These are phyloP conservation scores for Merops nubicus DNA, from an alignment of 2,113 vertebrate species.

Conservation along the genomic window DNA sequence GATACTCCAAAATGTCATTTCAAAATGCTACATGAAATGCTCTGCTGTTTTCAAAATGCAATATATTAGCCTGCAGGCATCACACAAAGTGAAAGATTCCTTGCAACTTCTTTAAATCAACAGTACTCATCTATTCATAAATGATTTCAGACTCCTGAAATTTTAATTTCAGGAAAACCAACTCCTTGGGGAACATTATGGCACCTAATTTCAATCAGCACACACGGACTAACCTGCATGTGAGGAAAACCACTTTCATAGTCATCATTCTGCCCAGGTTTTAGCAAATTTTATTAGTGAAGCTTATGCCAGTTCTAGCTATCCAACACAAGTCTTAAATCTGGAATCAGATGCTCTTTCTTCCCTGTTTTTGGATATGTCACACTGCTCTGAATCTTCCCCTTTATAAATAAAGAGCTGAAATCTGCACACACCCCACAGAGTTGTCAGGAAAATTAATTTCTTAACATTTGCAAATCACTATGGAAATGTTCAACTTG, in stretches of 20 bases:
- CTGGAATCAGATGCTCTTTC: background rate
- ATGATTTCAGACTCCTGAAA: background rate
- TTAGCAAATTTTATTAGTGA: background rate
- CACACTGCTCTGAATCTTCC: background rate
- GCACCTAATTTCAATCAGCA: background rate
- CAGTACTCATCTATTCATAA: background rate
- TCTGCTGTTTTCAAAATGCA: background rate
- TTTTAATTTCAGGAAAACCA: background rate
- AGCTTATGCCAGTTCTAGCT: background rate
- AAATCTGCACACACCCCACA: background rate
- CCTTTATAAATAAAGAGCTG: background rate
- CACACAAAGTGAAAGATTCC: background rate
- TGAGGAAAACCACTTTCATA: background rate
- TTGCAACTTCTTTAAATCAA: background rate
- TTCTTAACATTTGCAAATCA: conserved; percentile 37
- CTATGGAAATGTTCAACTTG: conserved; percentile 17
- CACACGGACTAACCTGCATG: background rate
- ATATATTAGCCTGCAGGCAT: background rate
- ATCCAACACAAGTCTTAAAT: background rate
- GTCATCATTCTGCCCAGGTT: background rate
- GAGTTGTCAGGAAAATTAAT: conserved; percentile 31
- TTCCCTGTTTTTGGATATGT: background rate
- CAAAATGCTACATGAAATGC: background rate
- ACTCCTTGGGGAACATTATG: background rate
- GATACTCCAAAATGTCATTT: background rate